A percentile compares a stretch with the other conserved stretches of the same genome.
Evolutionary conservation across 2,888 invertebrate species (phyloP).

Genomic region (Meandrusa payeni): DNA sequence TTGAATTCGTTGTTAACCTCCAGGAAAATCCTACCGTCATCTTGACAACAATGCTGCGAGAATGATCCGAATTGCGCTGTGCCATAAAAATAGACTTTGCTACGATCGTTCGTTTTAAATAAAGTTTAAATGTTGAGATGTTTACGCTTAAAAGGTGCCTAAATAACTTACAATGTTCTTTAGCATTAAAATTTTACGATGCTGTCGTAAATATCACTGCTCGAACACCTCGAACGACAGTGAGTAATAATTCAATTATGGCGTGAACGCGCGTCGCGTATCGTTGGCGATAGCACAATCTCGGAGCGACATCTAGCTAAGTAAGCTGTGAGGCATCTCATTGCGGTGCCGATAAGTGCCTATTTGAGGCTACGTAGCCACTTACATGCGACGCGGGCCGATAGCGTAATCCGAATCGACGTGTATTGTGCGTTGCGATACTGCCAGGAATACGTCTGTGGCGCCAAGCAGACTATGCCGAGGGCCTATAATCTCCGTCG

Average conservation of each 20-base stretch:
- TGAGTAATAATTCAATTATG: constrained; percentile 70
- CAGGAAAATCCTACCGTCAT: constrained; percentile 11
- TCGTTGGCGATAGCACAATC: constrained; percentile 64
- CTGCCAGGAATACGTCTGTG: constrained; percentile 41
- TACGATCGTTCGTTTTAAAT: no score
- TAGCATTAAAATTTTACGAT: constrained; percentile 36
- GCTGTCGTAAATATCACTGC: constrained; percentile 48
- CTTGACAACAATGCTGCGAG: not conserved
- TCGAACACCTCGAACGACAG: constrained; percentile 42
- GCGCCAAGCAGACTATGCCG: constrained; percentile 55
- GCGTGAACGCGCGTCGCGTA: constrained; percentile 60
- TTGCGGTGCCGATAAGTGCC: constrained; percentile 65
- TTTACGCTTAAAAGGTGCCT: not conserved
- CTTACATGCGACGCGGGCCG: constrained; percentile 50
- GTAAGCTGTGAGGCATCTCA: constrained; percentile 67
- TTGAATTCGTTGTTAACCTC: constrained; percentile 64
- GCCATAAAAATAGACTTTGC: not conserved
- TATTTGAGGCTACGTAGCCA: constrained; percentile 65
- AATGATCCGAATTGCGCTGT: not conserved
- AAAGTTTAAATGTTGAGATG: not conserved
- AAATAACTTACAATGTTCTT: constrained; percentile 30
- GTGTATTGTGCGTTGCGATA: constrained; percentile 65
- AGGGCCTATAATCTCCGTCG: constrained; percentile 58
- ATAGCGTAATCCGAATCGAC: constrained; percentile 71
- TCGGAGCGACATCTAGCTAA: constrained; percentile 57